Evolutionary conservation across 2,888 invertebrate genomes (phyloP).

Genomic region (Lasioglossum villosulum): DNA sequence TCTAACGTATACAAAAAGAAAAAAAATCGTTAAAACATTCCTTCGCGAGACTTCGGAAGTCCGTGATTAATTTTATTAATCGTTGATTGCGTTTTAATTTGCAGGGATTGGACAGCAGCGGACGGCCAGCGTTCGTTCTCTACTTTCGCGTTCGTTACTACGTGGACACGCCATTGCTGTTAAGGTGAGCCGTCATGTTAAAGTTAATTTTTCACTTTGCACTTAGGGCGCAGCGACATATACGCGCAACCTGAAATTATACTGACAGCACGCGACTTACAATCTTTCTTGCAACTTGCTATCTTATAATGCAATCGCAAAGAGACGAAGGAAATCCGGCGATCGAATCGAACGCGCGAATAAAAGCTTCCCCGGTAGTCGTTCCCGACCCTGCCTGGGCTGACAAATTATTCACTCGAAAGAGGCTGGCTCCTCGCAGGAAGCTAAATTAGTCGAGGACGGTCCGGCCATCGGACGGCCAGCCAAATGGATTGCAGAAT

Average conservation of each 20-base stretch:
- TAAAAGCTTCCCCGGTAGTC: conserved; percentile 55
- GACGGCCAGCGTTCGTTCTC: conserved; percentile 94
- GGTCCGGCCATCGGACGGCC: conserved; percentile 43
- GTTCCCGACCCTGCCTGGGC: conserved; percentile 26
- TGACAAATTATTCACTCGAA: conserved; percentile 62
- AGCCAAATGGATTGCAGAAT: conserved; percentile 60
- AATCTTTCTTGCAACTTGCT: neutral
- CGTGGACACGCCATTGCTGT: conserved; percentile 95
- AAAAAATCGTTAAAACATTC: neutral
- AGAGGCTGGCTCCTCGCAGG: conserved; percentile 48
- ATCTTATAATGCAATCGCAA: neutral
- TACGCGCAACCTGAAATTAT: neutral
- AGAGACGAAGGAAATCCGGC: conserved; percentile 18
- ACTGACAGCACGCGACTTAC: neutral
- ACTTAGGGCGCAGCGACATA: neutral
- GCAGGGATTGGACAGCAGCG: conserved; percentile 95
- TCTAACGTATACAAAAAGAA: neutral
- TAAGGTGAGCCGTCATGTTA: conserved; percentile 86
- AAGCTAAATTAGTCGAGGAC: conserved; percentile 59
- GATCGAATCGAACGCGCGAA: conserved; percentile 37
- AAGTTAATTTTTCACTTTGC: neutral
- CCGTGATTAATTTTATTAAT: neutral
- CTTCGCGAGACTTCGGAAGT: neutral
- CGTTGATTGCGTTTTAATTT: conserved; percentile 72
- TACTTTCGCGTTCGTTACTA: conserved; percentile 97